Percentiles rank a stretch among this genome's conserved stretches.
Evolutionary conservation across 2,113 vertebrate genomes (phyloP).

Genomic region (Odocoileus virginianus): DNA sequence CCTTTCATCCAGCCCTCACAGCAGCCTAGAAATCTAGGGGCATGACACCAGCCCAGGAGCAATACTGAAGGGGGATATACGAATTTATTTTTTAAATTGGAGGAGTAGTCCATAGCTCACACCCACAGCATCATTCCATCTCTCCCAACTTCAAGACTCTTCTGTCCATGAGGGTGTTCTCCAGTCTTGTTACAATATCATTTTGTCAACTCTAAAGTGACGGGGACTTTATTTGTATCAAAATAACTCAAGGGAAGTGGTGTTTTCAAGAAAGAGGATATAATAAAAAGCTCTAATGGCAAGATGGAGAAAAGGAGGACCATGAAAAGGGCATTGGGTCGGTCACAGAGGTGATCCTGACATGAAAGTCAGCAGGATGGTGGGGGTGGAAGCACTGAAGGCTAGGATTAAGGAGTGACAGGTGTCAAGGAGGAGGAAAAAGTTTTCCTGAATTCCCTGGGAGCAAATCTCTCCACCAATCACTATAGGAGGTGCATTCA

Average conservation of each 20-base stretch:
- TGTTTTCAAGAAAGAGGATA: not conserved
- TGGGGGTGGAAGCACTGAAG: not conserved
- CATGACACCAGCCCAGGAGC: not conserved
- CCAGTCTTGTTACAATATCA: not conserved
- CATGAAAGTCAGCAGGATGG: not conserved
- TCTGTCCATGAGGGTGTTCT: not conserved
- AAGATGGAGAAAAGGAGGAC: not conserved
- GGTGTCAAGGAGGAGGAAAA: slow-evolving; percentile 13
- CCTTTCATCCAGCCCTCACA: not conserved
- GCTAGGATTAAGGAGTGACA: slow-evolving; percentile 2
- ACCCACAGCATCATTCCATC: not conserved
- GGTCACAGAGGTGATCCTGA: not conserved
- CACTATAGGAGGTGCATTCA: not conserved
- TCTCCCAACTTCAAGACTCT: not conserved
- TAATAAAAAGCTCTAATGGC: not conserved
- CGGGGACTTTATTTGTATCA: not conserved
- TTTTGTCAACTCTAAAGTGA: not conserved
- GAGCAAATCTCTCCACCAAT: not conserved
- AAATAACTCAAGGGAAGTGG: not conserved
- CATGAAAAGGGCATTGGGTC: not conserved
- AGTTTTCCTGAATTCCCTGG: slow-evolving; percentile 18
- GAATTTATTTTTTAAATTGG: not conserved
- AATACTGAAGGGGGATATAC: not conserved
- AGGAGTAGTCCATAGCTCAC: not conserved
- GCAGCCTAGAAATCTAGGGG: not conserved